Conservation (phyloP, 2,797 vertebrate species). For the Coilia nasus region DNA sequence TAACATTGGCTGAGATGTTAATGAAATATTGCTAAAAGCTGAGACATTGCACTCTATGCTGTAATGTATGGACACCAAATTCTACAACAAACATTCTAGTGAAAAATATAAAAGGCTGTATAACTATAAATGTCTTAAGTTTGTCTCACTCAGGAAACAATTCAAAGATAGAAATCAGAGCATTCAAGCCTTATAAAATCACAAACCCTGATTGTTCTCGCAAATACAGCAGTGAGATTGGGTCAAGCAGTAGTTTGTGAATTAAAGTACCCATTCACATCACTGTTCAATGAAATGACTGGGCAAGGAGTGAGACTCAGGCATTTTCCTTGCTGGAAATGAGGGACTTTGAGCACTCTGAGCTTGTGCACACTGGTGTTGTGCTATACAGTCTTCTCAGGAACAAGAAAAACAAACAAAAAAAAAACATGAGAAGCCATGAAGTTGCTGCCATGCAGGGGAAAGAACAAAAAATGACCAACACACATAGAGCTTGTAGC, state of each 20-base stretch:
- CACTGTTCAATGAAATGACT: constrained; percentile 49
- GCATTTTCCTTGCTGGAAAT: constrained; percentile 48
- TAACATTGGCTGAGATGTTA: constrained; percentile 42
- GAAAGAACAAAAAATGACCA: constrained; percentile 34
- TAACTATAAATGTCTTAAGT: constrained; percentile 52
- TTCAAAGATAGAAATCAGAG: constrained; percentile 78
- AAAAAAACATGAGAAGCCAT: constrained; percentile 54
- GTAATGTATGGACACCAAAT: constrained; percentile 55
- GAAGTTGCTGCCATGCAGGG: constrained; percentile 59
- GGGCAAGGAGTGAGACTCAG: constrained; percentile 50
- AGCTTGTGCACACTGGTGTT: constrained; percentile 27
- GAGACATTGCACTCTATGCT: constrained; percentile 50
- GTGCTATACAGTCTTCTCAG: constrained; percentile 43
- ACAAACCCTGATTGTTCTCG: constrained; percentile 73
- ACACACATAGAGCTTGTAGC: constrained; percentile 26
- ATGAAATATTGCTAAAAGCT: constrained; percentile 54
- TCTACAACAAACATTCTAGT: constrained; percentile 64
- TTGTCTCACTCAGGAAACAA: constrained; percentile 65
- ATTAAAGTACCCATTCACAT: constrained; percentile 56
- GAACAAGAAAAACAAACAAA: constrained; percentile 46
- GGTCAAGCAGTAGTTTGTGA: constrained; percentile 62
- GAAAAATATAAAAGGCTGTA: constrained; percentile 57
- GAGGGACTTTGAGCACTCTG: constrained; percentile 20
- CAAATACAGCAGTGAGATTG: constrained; percentile 70
- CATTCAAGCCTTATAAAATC: constrained; percentile 76